Evolutionary conservation across 92 coral and sea anemone species (phyloP).

Genomic region (Epizoanthus rinbou): DNA sequence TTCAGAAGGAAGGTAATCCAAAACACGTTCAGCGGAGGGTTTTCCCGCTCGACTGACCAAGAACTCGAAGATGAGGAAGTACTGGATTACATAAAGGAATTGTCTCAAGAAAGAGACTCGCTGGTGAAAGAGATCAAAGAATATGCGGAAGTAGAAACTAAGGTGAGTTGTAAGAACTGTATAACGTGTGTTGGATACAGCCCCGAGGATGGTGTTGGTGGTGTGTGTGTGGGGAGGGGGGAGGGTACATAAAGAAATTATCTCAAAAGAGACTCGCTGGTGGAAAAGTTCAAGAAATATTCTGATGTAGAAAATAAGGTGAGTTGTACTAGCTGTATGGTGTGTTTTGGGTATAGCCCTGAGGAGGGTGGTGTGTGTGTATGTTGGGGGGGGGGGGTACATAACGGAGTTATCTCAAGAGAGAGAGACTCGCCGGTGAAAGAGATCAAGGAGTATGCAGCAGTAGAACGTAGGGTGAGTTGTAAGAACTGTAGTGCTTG

Average conservation of each 20-base stretch:
- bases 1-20: conserved; percentile 79
- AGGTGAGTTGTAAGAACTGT: conserved; percentile 49
- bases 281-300: conserved; percentile 70
- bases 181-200: background rate
- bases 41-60: conserved; percentile 58
- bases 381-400: no score
- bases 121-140: conserved; percentile 75
- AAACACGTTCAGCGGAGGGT: conserved; percentile 67
- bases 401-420: no score
- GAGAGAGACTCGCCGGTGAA: conserved; percentile 64
- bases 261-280: conserved; percentile 71
- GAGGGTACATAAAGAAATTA: conserved; percentile 57
- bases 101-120: conserved; percentile 68
- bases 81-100: conserved; percentile 75
- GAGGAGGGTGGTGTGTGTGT: background rate
- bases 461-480: conserved; percentile 71
- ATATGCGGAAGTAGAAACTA: conserved; percentile 69
- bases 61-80: conserved; percentile 93
- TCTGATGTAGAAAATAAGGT: conserved; percentile 78
- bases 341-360: no score
- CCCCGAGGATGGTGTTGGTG: background rate
- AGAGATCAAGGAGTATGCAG: conserved; percentile 73
- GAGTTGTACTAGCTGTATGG: background rate
- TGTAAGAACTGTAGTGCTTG: no score
- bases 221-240: no score